These are phyloP conservation scores for Eulemur albifrons DNA, from an alignment of 2,797 vertebrate species.

Conservation along the genomic window DNA sequence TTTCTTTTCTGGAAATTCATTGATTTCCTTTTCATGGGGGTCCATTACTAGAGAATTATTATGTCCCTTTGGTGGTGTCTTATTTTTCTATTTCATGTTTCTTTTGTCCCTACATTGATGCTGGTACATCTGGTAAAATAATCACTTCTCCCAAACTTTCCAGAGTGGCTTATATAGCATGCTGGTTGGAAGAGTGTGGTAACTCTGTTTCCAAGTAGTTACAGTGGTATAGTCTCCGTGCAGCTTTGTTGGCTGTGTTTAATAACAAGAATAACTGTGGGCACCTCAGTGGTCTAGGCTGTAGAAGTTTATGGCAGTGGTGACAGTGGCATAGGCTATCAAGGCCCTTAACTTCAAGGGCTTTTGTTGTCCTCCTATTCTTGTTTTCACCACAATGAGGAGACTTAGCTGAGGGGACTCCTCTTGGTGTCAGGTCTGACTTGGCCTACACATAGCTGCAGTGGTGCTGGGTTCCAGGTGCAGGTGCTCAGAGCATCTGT, in stretches of 20 bases:
- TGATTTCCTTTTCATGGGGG: neutral
- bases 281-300: neutral
- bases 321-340: neutral
- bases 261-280: neutral
- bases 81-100: neutral
- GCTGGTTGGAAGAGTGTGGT: neutral
- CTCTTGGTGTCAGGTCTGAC: neutral
- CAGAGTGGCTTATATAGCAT: neutral
- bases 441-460: neutral
- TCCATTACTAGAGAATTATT: neutral
- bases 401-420: neutral
- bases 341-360: neutral
- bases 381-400: neutral
- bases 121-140: no score
- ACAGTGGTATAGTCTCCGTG: neutral
- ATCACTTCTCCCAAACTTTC: neutral
- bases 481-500: neutral
- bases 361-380: neutral
- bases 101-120: neutral
- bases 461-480: neutral
- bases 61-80: neutral
- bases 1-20: neutral
- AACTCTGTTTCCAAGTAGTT: neutral
- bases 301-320: neutral
- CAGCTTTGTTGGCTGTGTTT: neutral